Conservation (phyloP, 2,888 invertebrate species). For the Thymelicus acteon region DNA sequence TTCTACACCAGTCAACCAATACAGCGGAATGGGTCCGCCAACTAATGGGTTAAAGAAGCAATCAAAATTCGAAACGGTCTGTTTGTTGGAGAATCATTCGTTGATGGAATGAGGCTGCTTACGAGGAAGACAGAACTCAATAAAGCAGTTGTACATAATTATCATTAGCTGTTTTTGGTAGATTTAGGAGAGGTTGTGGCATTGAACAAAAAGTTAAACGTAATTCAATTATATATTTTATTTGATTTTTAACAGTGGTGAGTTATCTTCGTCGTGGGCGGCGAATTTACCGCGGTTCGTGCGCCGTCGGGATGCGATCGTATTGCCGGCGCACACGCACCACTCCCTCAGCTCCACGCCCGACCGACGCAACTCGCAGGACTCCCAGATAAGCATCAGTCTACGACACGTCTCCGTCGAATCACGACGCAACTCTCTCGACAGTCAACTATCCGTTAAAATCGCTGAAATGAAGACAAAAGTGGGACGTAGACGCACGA, state of each 20-base stretch:
- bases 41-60: too few relatives aligned
- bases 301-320: conserved; percentile 92
- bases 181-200: too few relatives aligned
- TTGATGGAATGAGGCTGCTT: too few relatives aligned
- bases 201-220: too few relatives aligned
- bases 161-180: too few relatives aligned
- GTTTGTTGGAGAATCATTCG: too few relatives aligned
- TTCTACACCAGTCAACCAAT: too few relatives aligned
- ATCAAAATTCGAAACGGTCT: too few relatives aligned
- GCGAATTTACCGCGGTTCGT: conserved; percentile 95
- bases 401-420: conserved; percentile 93
- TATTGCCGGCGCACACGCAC: conserved; percentile 77
- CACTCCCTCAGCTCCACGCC: conserved; percentile 84
- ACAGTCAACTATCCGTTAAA: conserved; percentile 94
- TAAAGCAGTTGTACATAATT: too few relatives aligned
- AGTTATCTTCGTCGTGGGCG: conserved; percentile 96
- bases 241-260: conserved; percentile 82
- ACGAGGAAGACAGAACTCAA: too few relatives aligned
- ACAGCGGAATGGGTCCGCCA: too few relatives aligned
- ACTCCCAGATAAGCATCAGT: conserved; percentile 90
- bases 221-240: background rate
- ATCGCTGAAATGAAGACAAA: conserved; percentile 93
- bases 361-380: conserved; percentile 86
- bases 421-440: conserved; percentile 93
- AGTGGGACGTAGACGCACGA: conserved; percentile 80